Conservation (phyloP, 2,888 invertebrate species). For the Melieria picta region DNA sequence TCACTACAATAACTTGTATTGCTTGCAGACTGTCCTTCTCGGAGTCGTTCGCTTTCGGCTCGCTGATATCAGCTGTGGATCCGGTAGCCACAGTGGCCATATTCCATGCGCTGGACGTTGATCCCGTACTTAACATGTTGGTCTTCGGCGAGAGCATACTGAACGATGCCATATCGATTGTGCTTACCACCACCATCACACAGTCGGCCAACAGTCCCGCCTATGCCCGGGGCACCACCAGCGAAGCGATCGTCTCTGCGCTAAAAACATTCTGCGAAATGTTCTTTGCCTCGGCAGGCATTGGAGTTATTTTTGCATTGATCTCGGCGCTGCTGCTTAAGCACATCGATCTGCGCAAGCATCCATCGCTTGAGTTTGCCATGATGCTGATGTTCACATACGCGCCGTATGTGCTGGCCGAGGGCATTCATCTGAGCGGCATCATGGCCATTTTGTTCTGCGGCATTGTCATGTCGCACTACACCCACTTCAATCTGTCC, state of each 20-base stretch:
- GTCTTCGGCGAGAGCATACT: conserved; percentile 87
- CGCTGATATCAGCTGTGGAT: conserved; percentile 95
- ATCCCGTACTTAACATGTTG: conserved; percentile 98
- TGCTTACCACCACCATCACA: conserved; percentile 89
- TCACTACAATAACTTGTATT: not conserved
- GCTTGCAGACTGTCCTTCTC: conserved; percentile 87
- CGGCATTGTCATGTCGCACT: conserved; percentile 99
- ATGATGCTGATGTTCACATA: conserved; percentile 99
- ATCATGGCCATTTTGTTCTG: conserved; percentile 99
- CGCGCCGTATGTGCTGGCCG: conserved; percentile 97
- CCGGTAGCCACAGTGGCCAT: conserved; percentile 99
- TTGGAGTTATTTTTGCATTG: conserved; percentile 94
- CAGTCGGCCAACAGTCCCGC: conserved; percentile 76
- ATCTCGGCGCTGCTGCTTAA: conserved; percentile 92
- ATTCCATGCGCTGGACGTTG: conserved; percentile 96
- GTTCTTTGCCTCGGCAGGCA: conserved; percentile 98
- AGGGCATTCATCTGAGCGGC: conserved; percentile 94
- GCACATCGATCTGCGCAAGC: conserved; percentile 94
- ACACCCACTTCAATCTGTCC: conserved; percentile 97
- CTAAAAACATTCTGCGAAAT: conserved; percentile 92
- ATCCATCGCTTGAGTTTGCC: conserved; percentile 98
- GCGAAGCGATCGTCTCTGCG: conserved; percentile 87
- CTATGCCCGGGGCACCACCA: conserved; percentile 71
- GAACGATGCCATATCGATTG: conserved; percentile 99
- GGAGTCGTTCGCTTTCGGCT: conserved; percentile 98